phyloP scores from a whole-genome alignment of 1,140 invertebrate genomes.

The Drosophila nigromelanica region DNA sequence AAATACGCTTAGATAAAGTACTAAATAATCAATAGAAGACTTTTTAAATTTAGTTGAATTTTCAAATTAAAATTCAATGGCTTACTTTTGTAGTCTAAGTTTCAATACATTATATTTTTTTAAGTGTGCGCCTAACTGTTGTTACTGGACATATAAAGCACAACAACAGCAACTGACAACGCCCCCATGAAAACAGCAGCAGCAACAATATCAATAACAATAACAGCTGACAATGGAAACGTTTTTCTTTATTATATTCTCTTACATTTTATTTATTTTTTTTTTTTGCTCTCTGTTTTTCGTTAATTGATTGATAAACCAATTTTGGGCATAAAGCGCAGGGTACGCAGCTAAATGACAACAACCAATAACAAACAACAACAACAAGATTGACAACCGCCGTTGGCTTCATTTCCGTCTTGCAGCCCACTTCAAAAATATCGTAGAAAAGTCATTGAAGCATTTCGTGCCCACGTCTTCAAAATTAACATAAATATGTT shows the following conservation, averaged over 20 bases:
- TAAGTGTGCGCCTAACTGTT: constrained; percentile 25
- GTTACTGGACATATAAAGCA: constrained; percentile 5
- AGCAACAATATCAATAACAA: constrained; percentile 26
- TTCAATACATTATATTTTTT: too few species aligned
- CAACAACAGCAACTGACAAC: constrained; percentile 11
- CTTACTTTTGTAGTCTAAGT: too few species aligned
- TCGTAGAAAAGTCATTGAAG: constrained; percentile 40
- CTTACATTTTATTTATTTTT: constrained; percentile 1
- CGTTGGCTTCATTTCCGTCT: constrained; percentile 43
- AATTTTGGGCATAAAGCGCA: constrained; percentile 38
- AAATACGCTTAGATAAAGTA: too few species aligned
- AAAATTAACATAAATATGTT: constrained; percentile 73
- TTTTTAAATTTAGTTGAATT: too few species aligned
- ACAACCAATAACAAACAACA: not conserved
- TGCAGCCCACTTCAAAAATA: constrained; percentile 38
- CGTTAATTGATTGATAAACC: constrained; percentile 67
- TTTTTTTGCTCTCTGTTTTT: constrained; percentile 1
- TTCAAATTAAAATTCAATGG: too few species aligned
- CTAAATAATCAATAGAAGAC: too few species aligned
- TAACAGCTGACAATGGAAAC: constrained; percentile 26
- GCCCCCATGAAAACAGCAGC: not conserved
- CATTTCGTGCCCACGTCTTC: constrained; percentile 37
- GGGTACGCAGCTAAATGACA: not conserved
- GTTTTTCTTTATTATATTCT: constrained; percentile 24
- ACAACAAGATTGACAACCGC: not conserved